These are phyloP conservation scores for Chymomyza caudatula DNA, from an alignment of 2,888 invertebrate species.

Conservation along the genomic window DNA sequence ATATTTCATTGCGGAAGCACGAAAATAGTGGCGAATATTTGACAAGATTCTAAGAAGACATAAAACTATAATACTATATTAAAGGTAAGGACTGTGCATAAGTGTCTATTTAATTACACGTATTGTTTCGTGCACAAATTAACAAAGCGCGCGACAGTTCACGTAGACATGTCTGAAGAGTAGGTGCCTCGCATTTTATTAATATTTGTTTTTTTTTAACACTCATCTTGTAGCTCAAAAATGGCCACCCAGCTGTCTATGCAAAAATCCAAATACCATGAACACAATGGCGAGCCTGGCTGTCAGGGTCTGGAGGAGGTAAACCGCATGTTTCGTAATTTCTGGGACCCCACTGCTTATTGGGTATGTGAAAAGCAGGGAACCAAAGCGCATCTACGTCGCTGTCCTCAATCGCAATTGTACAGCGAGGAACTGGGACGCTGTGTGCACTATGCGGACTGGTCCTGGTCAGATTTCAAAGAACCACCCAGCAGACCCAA, in stretches of 20 bases:
- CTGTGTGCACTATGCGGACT: slow-evolving; percentile 69
- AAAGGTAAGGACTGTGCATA: background rate
- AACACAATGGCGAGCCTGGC: slow-evolving; percentile 72
- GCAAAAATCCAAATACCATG: slow-evolving; percentile 57
- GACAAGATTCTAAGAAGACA: background rate
- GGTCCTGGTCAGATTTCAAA: slow-evolving; percentile 72
- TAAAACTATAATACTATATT: background rate
- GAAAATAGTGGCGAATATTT: slow-evolving; percentile 6
- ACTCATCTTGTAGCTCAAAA: background rate
- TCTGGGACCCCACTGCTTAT: slow-evolving; percentile 75
- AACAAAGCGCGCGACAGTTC: background rate
- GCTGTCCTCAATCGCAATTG: slow-evolving; percentile 62
- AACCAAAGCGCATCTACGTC: slow-evolving; percentile 56
- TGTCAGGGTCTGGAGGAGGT: slow-evolving; percentile 70
- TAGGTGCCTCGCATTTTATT: background rate
- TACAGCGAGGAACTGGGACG: slow-evolving; percentile 64
- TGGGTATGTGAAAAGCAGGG: slow-evolving; percentile 72
- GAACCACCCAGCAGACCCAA: slow-evolving; percentile 73
- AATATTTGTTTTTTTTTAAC: background rate
- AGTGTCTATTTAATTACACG: no score
- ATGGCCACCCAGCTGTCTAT: slow-evolving; percentile 61
- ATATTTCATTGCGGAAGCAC: background rate
- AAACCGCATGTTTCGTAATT: slow-evolving; percentile 72
- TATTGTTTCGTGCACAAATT: background rate
- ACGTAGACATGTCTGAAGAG: background rate